These are phyloP conservation scores for Camelus dromedarius DNA, from an alignment of 2,113 vertebrate genomes.

Conservation along the genomic window DNA sequence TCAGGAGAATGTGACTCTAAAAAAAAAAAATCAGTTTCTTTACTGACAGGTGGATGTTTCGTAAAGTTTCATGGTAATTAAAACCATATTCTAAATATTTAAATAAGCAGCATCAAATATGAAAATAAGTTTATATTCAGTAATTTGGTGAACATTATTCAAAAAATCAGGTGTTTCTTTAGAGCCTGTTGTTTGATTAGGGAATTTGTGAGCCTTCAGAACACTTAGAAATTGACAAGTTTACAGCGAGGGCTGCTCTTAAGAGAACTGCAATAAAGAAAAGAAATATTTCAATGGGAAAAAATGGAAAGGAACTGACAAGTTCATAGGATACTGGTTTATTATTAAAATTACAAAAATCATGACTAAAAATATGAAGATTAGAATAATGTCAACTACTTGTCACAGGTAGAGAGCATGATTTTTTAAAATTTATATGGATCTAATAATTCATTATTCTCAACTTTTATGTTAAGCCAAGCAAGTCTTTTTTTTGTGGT, in stretches of 20 bases:
- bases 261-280: too few species aligned
- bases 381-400: neutral
- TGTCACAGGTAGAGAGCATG: neutral
- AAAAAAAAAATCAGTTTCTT: conserved; percentile 67
- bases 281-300: neutral
- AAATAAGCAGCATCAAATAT: conserved; percentile 71
- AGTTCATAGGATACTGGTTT: neutral
- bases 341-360: neutral
- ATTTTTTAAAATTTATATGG: neutral
- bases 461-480: neutral
- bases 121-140: conserved; percentile 75
- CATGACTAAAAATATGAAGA: neutral
- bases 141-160: conserved; percentile 58
- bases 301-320: neutral
- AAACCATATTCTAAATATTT: conserved; percentile 81
- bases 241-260: too few species aligned
- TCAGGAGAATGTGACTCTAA: conserved; percentile 50
- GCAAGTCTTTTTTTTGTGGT: neutral
- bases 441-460: neutral
- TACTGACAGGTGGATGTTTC: conserved; percentile 82
- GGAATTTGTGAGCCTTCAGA: neutral
- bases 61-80: conserved; percentile 77
- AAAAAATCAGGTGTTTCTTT: conserved; percentile 62
- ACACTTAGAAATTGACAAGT: neutral
- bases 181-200: conserved; percentile 45